These are phyloP conservation scores for Steinernema scapterisci DNA, from an alignment of 2,888 invertebrate genomes.

Conservation along the genomic window DNA sequence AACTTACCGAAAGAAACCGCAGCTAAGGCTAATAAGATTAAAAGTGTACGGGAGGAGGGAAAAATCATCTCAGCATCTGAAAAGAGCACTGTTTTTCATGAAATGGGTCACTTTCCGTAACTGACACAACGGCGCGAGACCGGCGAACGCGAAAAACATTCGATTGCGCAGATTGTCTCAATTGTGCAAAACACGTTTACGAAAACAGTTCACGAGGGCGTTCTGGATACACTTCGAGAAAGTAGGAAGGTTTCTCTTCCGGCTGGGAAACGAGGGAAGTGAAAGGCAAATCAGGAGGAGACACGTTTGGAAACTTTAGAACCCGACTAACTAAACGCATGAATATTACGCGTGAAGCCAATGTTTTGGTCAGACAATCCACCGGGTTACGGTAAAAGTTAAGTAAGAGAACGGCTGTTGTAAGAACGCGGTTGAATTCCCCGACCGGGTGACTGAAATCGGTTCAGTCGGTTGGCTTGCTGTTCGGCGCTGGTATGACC, in stretches of 20 bases:
- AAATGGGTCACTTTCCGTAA: slow-evolving; percentile 32
- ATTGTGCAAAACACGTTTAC: slow-evolving; percentile 24
- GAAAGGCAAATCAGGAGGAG: too few species aligned
- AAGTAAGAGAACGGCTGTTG: too few species aligned
- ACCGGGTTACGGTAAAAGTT: too few species aligned
- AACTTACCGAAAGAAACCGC: background rate
- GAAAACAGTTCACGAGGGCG: slow-evolving; percentile 26
- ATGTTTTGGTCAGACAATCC: too few species aligned
- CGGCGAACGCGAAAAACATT: slow-evolving; percentile 28
- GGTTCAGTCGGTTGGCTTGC: background rate
- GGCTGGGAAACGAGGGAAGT: too few species aligned
- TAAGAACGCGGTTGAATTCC: too few species aligned
- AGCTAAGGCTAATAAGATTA: background rate
- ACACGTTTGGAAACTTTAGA: too few species aligned
- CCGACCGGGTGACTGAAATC: background rate
- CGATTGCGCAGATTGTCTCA: slow-evolving; percentile 33
- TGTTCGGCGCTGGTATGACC: slow-evolving; percentile 24
- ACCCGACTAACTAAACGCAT: too few species aligned
- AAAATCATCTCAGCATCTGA: slow-evolving; percentile 31
- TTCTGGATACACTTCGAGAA: background rate
- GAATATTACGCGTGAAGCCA: too few species aligned
- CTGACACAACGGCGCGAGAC: slow-evolving; percentile 11
- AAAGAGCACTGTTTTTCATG: slow-evolving; percentile 6
- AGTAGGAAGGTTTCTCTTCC: too few species aligned
- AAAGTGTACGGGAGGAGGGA: background rate